These are phyloP conservation scores for Drosophila affinis DNA, from an alignment of 2,888 invertebrate genomes.

Conservation along the genomic window DNA sequence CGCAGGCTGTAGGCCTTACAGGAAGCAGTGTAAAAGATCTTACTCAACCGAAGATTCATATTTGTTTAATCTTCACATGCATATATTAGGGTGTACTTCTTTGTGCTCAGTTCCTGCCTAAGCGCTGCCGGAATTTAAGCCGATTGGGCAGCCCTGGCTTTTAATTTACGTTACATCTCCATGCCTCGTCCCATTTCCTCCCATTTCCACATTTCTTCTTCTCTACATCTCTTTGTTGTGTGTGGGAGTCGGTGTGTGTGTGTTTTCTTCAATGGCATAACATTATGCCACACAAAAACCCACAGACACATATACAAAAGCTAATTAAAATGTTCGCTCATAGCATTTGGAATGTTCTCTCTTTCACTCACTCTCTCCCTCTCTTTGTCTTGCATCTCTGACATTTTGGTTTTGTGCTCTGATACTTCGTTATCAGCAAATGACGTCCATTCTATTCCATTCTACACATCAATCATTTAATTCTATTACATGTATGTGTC, in stretches of 20 bases:
- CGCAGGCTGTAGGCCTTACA: not conserved
- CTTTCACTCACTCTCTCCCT: constrained; percentile 10
- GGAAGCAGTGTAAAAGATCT: not conserved
- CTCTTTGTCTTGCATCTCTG: constrained; percentile 52
- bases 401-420: constrained; percentile 45
- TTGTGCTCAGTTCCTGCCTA: not conserved
- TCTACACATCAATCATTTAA: constrained; percentile 43
- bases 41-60: constrained; percentile 22
- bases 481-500: constrained; percentile 36
- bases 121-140: not conserved
- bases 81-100: not conserved
- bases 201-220: constrained; percentile 4
- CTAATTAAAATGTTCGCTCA: constrained; percentile 63
- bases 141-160: not conserved
- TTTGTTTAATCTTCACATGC: not conserved
- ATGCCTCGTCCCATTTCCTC: not conserved
- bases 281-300: constrained; percentile 7
- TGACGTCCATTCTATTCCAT: not conserved
- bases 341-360: constrained; percentile 12
- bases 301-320: constrained; percentile 23
- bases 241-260: constrained; percentile 26
- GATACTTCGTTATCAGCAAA: constrained; percentile 44
- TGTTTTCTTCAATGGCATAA: constrained; percentile 16
- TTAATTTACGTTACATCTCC: constrained; percentile 3
- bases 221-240: not conserved